phyloP scores from a whole-genome alignment of 1,140 invertebrate species.

The Drosophila littoralis region DNA sequence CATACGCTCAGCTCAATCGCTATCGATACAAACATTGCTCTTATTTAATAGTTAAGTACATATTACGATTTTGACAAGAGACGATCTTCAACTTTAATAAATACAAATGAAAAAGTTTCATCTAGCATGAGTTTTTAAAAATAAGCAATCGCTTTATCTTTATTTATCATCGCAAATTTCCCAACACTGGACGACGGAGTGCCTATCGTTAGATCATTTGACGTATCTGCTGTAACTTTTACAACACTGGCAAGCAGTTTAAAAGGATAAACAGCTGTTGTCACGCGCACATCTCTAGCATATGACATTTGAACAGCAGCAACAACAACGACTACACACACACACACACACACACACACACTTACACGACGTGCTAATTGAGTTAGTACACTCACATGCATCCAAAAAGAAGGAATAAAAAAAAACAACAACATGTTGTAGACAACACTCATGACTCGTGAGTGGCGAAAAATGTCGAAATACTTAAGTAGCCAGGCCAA shows the following conservation, averaged over 20 bases:
- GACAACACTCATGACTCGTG: slow-evolving; percentile 36
- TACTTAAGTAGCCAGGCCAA: slow-evolving; percentile 28
- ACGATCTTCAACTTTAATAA: no score
- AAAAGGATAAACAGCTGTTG: not conserved
- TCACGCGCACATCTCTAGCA: slow-evolving; percentile 20
- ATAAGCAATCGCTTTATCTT: no score
- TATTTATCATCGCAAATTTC: no score
- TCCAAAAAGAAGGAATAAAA: slow-evolving; percentile 4
- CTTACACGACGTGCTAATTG: slow-evolving; percentile 78
- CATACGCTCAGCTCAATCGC: no score
- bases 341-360: slow-evolving; percentile 19
- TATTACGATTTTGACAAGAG: no score
- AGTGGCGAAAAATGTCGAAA: slow-evolving; percentile 47
- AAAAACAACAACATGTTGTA: slow-evolving; percentile 2
- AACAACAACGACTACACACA: slow-evolving; percentile 3
- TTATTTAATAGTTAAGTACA: no score
- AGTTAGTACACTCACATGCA: slow-evolving; percentile 65
- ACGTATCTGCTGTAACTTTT: not conserved
- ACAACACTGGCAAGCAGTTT: not conserved
- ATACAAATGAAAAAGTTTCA: no score
- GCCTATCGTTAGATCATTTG: no score
- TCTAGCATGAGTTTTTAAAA: no score
- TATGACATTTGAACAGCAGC: slow-evolving; percentile 10
- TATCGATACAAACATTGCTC: no score
- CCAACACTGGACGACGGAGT: no score